Evolutionary conservation across 2,113 vertebrate species (phyloP).

Genomic region (Podilymbus podiceps): DNA sequence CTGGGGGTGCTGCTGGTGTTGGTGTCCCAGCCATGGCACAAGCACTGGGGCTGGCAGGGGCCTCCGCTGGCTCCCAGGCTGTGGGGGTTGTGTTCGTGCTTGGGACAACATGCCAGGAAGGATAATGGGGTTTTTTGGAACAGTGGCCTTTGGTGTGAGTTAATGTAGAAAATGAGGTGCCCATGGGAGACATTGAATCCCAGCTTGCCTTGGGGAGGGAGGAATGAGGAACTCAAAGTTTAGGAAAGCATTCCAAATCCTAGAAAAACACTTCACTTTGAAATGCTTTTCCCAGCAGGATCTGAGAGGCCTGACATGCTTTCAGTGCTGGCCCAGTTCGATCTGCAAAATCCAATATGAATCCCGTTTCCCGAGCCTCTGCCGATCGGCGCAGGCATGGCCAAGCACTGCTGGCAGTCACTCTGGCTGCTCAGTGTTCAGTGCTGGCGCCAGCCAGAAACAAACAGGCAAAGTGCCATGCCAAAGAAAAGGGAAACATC

Average conservation of each 20-base stretch:
- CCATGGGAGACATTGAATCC: neutral
- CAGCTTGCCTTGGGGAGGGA: neutral
- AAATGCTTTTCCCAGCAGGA: neutral
- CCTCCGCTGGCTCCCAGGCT: neutral
- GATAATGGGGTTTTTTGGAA: neutral
- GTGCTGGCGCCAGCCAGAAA: constrained; percentile 55
- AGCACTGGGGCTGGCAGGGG: neutral
- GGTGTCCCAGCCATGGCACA: neutral
- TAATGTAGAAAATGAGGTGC: accelerated
- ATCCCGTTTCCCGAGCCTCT: constrained; percentile 46
- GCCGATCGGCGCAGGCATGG: constrained; percentile 37
- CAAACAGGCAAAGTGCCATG: constrained; percentile 65
- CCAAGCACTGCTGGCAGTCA: constrained; percentile 71
- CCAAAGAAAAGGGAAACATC: constrained; percentile 63
- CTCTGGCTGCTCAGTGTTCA: constrained; percentile 28
- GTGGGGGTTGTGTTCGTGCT: neutral
- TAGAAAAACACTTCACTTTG: constrained; percentile 16
- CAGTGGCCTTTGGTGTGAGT: neutral
- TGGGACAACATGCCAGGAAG: neutral
- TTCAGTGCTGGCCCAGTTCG: neutral
- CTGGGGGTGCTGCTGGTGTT: neutral
- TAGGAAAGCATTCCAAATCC: neutral
- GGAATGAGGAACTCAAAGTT: constrained; percentile 14
- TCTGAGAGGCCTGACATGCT: neutral
- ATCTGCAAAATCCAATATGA: neutral